A percentile compares a stretch with the other conserved stretches of the same genome.
Evolutionary conservation across 2,888 invertebrate genomes (phyloP).

Genomic region (Conus canariensis): DNA sequence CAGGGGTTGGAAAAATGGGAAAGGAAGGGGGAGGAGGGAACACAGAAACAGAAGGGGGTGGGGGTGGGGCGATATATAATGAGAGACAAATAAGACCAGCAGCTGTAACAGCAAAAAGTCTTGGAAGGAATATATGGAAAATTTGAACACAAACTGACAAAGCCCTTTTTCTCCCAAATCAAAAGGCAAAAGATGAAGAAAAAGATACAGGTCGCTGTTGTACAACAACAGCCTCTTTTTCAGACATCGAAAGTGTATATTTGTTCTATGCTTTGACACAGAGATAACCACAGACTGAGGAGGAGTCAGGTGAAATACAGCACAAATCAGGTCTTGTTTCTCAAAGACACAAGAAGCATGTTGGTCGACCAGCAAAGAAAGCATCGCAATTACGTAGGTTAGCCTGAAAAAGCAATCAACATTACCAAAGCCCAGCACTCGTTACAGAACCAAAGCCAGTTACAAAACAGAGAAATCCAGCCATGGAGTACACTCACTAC

Average conservation of each 20-base stretch:
- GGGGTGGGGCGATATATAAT: too few species aligned
- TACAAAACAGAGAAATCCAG: background rate
- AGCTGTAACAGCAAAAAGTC: too few species aligned
- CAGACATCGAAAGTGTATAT: too few species aligned
- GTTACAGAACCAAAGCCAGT: background rate
- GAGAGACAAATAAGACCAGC: too few species aligned
- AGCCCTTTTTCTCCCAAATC: too few species aligned
- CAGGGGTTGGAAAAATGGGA: background rate
- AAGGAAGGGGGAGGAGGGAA: background rate
- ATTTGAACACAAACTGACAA: too few species aligned
- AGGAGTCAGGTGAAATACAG: background rate
- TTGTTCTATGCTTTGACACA: background rate
- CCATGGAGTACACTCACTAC: constrained; percentile 3
- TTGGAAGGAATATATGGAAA: too few species aligned
- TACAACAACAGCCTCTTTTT: too few species aligned
- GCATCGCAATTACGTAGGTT: background rate
- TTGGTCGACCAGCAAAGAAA: background rate
- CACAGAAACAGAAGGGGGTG: background rate
- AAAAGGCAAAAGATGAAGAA: too few species aligned
- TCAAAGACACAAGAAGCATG: background rate
- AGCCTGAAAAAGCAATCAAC: background rate
- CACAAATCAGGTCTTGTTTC: background rate
- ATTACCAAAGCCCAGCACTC: background rate
- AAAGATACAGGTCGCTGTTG: too few species aligned
- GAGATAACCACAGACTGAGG: background rate